Percentiles rank a stretch among this genome's conserved stretches.
These are phyloP conservation scores for Myxocyprinus asiaticus DNA, from an alignment of 2,113 vertebrate genomes.

Conservation along the genomic window DNA sequence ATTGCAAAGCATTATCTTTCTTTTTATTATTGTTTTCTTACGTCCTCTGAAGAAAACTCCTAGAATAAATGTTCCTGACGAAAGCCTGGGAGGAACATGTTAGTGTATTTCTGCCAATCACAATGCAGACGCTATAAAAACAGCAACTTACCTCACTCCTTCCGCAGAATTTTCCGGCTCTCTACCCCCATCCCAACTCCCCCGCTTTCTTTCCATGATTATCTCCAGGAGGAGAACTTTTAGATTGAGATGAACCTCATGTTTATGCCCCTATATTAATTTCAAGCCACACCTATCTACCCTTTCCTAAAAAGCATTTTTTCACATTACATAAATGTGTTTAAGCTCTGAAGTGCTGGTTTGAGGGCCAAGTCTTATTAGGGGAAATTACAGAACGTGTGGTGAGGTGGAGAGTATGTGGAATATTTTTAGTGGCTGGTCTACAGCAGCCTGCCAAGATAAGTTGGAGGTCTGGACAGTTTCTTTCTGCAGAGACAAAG, in stretches of 20 bases:
- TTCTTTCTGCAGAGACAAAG: background rate
- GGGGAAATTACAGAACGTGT: background rate
- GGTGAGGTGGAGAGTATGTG: constrained; percentile 19
- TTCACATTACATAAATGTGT: background rate
- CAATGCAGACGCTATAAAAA: background rate
- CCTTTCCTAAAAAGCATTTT: background rate
- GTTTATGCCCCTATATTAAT: no score
- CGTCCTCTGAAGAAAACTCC: background rate
- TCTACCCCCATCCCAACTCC: background rate
- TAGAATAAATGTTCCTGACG: background rate
- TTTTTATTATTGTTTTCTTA: constrained; percentile 5
- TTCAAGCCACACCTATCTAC: no score
- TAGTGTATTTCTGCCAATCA: background rate
- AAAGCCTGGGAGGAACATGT: background rate
- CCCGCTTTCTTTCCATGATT: constrained; percentile 5
- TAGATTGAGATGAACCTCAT: background rate
- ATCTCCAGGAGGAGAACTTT: background rate
- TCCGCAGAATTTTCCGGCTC: constrained; percentile 8
- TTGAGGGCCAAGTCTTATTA: background rate
- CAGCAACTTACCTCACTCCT: constrained; percentile 18
- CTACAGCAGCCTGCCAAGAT: constrained; percentile 1
- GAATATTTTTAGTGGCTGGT: constrained; percentile 33
- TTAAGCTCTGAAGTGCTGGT: background rate
- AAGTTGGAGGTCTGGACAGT: constrained; percentile 9
- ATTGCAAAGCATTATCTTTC: background rate